These are phyloP conservation scores for Cataglyphis albicans DNA, from an alignment of 2,888 invertebrate species.

Conservation along the genomic window DNA sequence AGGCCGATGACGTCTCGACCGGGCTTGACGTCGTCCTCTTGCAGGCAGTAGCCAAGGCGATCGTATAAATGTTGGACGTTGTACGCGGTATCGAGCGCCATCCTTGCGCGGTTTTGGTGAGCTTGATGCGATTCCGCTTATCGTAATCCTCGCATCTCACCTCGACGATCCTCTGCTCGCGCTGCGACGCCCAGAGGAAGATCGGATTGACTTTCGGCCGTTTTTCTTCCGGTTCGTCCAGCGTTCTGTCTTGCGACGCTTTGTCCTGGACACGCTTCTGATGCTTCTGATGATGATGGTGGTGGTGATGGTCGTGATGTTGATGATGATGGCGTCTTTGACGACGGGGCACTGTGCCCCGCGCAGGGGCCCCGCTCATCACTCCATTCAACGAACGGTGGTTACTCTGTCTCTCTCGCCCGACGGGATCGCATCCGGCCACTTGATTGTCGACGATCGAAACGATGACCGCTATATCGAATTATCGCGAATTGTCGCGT, in stretches of 20 bases:
- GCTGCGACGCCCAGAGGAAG: constrained; percentile 94
- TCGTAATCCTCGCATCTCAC: constrained; percentile 96
- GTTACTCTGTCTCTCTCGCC: constrained; percentile 73
- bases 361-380: constrained; percentile 85
- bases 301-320: constrained; percentile 61
- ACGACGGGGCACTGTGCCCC: constrained; percentile 85
- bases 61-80: constrained; percentile 86
- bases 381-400: constrained; percentile 84
- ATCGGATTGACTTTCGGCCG: constrained; percentile 92
- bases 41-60: constrained; percentile 49
- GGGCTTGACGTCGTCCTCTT: constrained; percentile 43
- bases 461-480: neutral
- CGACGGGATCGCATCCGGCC: constrained; percentile 61
- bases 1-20: constrained; percentile 50
- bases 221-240: constrained; percentile 85
- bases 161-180: constrained; percentile 93
- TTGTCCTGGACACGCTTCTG: constrained; percentile 67
- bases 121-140: constrained; percentile 93
- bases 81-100: constrained; percentile 95
- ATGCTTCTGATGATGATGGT: constrained; percentile 76
- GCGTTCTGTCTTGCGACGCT: constrained; percentile 63
- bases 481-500: constrained; percentile 10
- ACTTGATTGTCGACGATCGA: constrained; percentile 76
- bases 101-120: constrained; percentile 93
- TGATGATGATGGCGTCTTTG: constrained; percentile 83